Evolutionary conservation across 2,113 vertebrate genomes (phyloP).

Genomic region (Smithornis capensis): DNA sequence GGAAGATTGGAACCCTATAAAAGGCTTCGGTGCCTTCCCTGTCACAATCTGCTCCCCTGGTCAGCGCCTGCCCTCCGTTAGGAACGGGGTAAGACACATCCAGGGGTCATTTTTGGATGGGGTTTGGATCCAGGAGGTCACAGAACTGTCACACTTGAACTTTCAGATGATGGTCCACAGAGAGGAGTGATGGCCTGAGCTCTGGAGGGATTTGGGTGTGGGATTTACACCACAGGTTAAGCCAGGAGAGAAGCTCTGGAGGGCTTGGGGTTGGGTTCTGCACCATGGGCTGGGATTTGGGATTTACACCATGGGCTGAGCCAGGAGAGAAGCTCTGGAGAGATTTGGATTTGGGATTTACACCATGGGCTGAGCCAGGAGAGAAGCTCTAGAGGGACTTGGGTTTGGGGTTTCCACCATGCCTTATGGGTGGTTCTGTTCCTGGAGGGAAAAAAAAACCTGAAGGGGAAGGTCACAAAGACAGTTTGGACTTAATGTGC

Average conservation of each 20-base stretch:
- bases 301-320: too few species aligned
- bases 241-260: neutral
- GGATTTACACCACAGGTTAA: neutral
- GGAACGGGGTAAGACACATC: neutral
- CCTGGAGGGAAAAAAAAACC: rapidly evolving
- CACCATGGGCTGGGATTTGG: too few species aligned
- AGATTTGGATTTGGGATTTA: too few species aligned
- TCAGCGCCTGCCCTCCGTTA: neutral
- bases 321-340: rapidly evolving
- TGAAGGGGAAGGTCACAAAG: neutral
- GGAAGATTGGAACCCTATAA: neutral
- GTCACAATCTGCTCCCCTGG: neutral
- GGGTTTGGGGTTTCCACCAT: neutral
- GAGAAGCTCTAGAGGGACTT: rapidly evolving
- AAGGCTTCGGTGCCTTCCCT: neutral
- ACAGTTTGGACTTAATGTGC: neutral
- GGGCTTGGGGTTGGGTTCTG: neutral
- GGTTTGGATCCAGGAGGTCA: neutral
- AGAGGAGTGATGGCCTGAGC: neutral
- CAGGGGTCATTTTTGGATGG: neutral
- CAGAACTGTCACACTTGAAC: neutral
- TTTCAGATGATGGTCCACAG: neutral
- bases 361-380: too few species aligned
- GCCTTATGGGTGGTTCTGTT: neutral
- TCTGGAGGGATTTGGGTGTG: rapidly evolving